Evolutionary conservation across 1,140 invertebrate species (phyloP).

Genomic region (Macrocentrus cingulum): DNA sequence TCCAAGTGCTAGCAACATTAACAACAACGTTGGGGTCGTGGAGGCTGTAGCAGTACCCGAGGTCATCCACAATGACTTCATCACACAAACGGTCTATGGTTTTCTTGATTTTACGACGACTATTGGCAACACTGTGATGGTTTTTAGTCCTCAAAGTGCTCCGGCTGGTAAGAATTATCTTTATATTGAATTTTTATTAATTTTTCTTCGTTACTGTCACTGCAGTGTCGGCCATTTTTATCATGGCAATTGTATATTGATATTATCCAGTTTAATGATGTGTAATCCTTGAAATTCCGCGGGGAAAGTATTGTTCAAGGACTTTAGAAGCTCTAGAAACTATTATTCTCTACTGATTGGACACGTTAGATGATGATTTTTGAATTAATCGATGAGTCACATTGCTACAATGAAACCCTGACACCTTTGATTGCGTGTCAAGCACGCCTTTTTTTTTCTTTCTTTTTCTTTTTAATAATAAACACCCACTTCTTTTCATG

Average conservation of each 20-base stretch:
- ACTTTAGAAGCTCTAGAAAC: not conserved
- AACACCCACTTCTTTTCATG: not conserved
- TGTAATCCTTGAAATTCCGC: no score
- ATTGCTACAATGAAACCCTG: slow-evolving; percentile 16
- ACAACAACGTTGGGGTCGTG: slow-evolving; percentile 17
- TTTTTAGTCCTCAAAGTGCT: slow-evolving; percentile 80
- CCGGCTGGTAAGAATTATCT: slow-evolving; percentile 53
- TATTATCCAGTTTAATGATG: no score
- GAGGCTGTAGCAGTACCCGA: slow-evolving; percentile 24
- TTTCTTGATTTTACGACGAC: slow-evolving; percentile 88
- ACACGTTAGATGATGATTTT: not conserved
- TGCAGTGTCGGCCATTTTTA: no score
- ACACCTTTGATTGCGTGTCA: slow-evolving; percentile 15
- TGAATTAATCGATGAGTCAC: slow-evolving; percentile 1
- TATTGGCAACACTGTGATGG: slow-evolving; percentile 86
- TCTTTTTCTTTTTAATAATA: not conserved
- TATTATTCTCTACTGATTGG: not conserved
- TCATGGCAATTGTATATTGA: no score
- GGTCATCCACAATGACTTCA: slow-evolving; percentile 48
- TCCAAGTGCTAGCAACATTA: slow-evolving; percentile 4
- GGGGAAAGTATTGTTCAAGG: not conserved
- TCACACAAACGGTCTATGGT: slow-evolving; percentile 84
- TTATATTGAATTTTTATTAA: not conserved
- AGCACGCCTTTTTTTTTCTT: slow-evolving; percentile 1
- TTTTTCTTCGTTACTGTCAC: not conserved